Conservation (phyloP, 37 sponge, comb jelly and placozoan genomes). For the Beroe forskalii region DNA sequence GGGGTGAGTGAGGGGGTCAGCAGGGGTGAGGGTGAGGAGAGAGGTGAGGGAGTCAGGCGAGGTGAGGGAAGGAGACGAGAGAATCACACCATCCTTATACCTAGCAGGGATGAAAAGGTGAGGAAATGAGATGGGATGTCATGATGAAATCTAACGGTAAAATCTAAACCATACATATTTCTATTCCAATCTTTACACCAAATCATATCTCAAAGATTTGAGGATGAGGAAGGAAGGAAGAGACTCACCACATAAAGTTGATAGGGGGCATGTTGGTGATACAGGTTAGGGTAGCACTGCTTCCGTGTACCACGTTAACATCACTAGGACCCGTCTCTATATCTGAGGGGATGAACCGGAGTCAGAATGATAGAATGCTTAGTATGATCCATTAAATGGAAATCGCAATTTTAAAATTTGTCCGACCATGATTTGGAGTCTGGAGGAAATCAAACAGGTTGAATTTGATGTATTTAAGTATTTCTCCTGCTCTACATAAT, state of each 20-base stretch:
- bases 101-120: not conserved
- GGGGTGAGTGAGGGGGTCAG: not conserved
- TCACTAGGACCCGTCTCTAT: not conserved
- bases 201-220: too few relatives aligned
- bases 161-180: too few relatives aligned
- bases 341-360: too few relatives aligned
- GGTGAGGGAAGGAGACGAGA: not conserved
- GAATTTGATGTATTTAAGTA: too few relatives aligned
- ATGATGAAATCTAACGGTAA: too few relatives aligned
- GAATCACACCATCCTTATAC: not conserved
- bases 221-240: not conserved
- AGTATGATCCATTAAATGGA: too few relatives aligned
- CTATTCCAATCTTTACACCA: not conserved
- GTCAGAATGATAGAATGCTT: too few relatives aligned
- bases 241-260: not conserved
- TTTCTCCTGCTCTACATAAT: too few relatives aligned
- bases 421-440: too few relatives aligned
- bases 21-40: conserved; percentile 5
- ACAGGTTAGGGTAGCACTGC: not conserved
- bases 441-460: too few relatives aligned
- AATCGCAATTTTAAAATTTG: too few relatives aligned
- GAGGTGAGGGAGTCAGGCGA: conserved; percentile 14
- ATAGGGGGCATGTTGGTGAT: conserved; percentile 22
- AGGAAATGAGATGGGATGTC: not conserved
- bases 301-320: not conserved